Evolutionary conservation across 2,888 invertebrate species (phyloP).

Genomic region (Mythimna pallens): DNA sequence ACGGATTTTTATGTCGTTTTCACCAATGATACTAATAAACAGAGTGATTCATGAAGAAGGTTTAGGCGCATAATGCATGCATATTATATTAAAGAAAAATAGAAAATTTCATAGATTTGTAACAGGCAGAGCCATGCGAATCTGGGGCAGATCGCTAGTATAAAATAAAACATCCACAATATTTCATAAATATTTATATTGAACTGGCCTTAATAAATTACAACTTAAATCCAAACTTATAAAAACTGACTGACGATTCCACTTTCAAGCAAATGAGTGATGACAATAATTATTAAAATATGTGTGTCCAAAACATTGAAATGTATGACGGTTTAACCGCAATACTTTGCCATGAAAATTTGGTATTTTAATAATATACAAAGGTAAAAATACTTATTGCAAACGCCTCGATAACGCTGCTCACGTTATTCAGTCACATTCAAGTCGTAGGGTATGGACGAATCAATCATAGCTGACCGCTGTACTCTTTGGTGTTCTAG

Average conservation of each 20-base stretch:
- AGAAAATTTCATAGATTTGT: no score
- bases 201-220: slow-evolving; percentile 87
- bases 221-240: slow-evolving; percentile 76
- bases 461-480: slow-evolving; percentile 69
- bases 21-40: no score
- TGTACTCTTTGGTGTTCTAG: slow-evolving; percentile 88
- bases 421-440: slow-evolving; percentile 69
- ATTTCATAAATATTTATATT: slow-evolving; percentile 82
- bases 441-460: slow-evolving; percentile 70
- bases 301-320: slow-evolving; percentile 50
- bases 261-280: slow-evolving; percentile 50
- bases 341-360: slow-evolving; percentile 61
- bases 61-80: no score
- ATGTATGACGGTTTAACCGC: slow-evolving; percentile 76
- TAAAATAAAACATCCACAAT: slow-evolving; percentile 62
- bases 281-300: slow-evolving; percentile 39
- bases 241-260: slow-evolving; percentile 75
- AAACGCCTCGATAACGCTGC: slow-evolving; percentile 68
- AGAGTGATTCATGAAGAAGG: no score
- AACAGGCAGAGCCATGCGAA: no score
- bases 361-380: slow-evolving; percentile 59
- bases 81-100: no score
- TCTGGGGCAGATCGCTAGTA: no score
- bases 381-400: slow-evolving; percentile 55
- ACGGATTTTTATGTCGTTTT: no score